Percentiles rank a stretch among this genome's conserved stretches.
Evolutionary conservation across 37 sponge, comb jelly and placozoan genomes (phyloP).

Genomic region (Amphimedon queenslandica): DNA sequence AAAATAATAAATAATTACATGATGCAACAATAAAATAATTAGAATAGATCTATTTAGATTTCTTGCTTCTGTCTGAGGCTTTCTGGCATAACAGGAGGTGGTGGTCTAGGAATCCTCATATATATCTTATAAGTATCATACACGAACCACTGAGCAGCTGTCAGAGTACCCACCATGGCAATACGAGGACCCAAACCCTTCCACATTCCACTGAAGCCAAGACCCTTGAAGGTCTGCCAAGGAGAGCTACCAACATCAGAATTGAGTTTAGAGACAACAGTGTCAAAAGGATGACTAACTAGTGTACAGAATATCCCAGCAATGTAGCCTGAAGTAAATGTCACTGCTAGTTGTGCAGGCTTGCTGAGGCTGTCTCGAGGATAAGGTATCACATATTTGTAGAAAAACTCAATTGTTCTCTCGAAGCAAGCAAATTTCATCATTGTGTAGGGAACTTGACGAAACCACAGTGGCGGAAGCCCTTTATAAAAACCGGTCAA

Average conservation of each 20-base stretch:
- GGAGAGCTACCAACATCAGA: conserved; percentile 75
- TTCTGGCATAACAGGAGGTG: conserved; percentile 90
- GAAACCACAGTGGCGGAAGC: conserved; percentile 75
- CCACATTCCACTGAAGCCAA: conserved; percentile 62
- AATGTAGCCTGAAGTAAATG: conserved; percentile 87
- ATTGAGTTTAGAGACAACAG: conserved; percentile 87
- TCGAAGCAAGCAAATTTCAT: conserved; percentile 94
- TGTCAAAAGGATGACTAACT: conserved; percentile 84
- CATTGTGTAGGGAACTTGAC: conserved; percentile 94
- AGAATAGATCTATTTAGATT: too few relatives aligned
- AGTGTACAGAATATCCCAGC: conserved; percentile 93
- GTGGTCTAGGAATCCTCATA: conserved; percentile 84
- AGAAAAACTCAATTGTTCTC: conserved; percentile 81
- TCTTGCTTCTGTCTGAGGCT: too few relatives aligned
- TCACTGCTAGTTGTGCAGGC: conserved; percentile 81
- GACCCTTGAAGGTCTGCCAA: conserved; percentile 58
- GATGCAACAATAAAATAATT: too few relatives aligned
- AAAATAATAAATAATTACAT: too few relatives aligned
- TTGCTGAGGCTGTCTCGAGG: conserved; percentile 52
- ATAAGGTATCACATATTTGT: conserved; percentile 85
- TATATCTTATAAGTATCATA: conserved; percentile 82
- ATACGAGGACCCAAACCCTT: conserved; percentile 85
- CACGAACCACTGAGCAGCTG: conserved; percentile 92
- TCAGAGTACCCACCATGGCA: conserved; percentile 90
- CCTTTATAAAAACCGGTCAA: conserved; percentile 89